phyloP scores from a whole-genome alignment of 2,888 invertebrate genomes.

The Sphecodes monilicornis region DNA sequence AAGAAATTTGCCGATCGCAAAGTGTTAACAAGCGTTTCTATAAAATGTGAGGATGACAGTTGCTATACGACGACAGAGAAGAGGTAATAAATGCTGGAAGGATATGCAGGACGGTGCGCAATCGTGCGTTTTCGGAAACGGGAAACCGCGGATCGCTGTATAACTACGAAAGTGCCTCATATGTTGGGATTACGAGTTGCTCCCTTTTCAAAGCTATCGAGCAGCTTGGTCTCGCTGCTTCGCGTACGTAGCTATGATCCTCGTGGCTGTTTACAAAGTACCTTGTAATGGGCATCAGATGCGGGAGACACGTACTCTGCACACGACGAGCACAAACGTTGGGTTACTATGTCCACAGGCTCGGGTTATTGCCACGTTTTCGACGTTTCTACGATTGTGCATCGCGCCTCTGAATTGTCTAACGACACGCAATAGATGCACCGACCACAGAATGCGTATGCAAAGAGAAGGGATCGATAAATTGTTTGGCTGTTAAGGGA shows the following conservation, averaged over 20 bases:
- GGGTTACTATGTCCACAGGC: conserved; percentile 23
- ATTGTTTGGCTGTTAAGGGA: background rate
- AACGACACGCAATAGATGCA: background rate
- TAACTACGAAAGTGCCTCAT: conserved; percentile 70
- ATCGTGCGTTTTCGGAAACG: conserved; percentile 10
- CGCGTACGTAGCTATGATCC: conserved; percentile 34
- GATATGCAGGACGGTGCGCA: background rate
- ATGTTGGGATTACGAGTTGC: conserved; percentile 76
- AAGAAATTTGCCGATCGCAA: too few species aligned
- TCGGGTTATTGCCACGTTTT: conserved; percentile 51
- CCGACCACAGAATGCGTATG: background rate
- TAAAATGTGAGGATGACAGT: background rate
- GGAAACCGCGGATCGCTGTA: background rate
- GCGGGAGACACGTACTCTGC: conserved; percentile 41
- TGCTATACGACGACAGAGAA: background rate
- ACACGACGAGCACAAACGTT: conserved; percentile 43
- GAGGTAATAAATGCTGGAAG: background rate
- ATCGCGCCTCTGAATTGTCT: background rate
- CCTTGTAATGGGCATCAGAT: conserved; percentile 50
- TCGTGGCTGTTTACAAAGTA: conserved; percentile 64
- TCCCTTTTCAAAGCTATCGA: conserved; percentile 63
- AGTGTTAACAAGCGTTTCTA: too few species aligned
- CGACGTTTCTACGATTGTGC: conserved; percentile 25
- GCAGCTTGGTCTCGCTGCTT: conserved; percentile 49
- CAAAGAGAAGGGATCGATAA: background rate